These are phyloP conservation scores for Monomorium pharaonis DNA, from an alignment of 1,140 invertebrate genomes.

Conservation along the genomic window DNA sequence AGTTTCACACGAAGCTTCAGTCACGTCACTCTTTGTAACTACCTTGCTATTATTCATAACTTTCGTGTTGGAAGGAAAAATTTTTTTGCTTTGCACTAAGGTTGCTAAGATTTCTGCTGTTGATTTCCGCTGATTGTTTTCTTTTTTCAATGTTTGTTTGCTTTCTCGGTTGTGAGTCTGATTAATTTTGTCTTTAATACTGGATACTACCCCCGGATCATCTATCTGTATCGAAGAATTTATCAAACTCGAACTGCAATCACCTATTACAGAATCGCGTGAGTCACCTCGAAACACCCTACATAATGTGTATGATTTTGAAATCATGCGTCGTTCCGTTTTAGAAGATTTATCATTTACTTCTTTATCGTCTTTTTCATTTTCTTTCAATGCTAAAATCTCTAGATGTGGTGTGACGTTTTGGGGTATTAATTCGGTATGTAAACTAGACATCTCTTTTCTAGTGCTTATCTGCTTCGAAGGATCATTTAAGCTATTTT, in stretches of 20 bases:
- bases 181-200: slow-evolving; percentile 64
- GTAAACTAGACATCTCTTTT: neutral
- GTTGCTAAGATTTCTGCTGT: neutral
- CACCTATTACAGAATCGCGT: slow-evolving; percentile 79
- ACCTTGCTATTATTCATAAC: slow-evolving; percentile 44
- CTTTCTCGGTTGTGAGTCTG: slow-evolving; percentile 1
- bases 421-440: neutral
- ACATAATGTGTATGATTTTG: slow-evolving; percentile 76
- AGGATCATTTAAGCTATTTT: neutral
- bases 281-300: slow-evolving; percentile 79
- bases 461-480: neutral
- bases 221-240: slow-evolving; percentile 64
- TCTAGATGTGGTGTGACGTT: neutral
- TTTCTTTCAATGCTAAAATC: neutral
- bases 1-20: slow-evolving; percentile 68
- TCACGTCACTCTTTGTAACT: slow-evolving; percentile 53
- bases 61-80: neutral
- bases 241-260: slow-evolving; percentile 52
- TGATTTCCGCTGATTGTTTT: slow-evolving; percentile 15
- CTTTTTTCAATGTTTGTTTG: neutral
- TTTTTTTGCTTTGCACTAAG: neutral
- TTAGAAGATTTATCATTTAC: slow-evolving; percentile 43
- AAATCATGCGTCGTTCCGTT: slow-evolving; percentile 65
- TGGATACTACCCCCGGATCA: slow-evolving; percentile 59
- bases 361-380: slow-evolving; percentile 10